Percentiles rank a stretch among this genome's conserved stretches.
Evolutionary conservation across 2,797 vertebrate genomes (phyloP).

Genomic region (Liparis tanakae): DNA sequence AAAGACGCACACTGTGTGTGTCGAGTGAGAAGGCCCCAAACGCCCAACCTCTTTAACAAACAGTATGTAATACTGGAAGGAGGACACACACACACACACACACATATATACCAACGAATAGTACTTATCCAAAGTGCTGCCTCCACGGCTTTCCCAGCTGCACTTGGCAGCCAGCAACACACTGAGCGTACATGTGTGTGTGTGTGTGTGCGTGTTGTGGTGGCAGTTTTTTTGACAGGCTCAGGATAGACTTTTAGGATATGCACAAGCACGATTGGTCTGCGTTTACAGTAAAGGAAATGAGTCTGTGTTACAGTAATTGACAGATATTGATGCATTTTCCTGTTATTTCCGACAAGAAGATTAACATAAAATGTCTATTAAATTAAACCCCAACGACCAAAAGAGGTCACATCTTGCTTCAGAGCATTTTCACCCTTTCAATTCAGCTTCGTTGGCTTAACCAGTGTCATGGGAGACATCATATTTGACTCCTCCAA

Average conservation of each 20-base stretch:
- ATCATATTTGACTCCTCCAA: neutral
- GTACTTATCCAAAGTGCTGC: constrained; percentile 47
- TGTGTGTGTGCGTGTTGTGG: constrained; percentile 14
- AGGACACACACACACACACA: constrained; percentile 6
- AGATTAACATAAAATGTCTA: neutral
- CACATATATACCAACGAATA: constrained; percentile 22
- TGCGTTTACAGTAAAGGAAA: neutral
- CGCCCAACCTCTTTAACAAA: constrained; percentile 32
- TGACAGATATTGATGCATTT: neutral
- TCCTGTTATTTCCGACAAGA: neutral
- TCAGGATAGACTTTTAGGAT: no score
- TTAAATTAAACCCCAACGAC: neutral
- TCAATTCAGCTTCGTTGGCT: neutral
- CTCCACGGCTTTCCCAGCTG: constrained; percentile 16
- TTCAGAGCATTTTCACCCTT: neutral
- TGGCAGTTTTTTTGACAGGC: neutral
- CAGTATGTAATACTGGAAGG: constrained; percentile 8
- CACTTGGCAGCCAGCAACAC: constrained; percentile 27
- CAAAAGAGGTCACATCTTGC: neutral
- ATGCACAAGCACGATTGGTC: neutral
- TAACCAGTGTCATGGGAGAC: neutral
- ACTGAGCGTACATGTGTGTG: constrained; percentile 13
- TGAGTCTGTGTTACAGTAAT: neutral
- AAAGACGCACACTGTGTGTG: neutral
- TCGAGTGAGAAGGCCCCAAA: constrained; percentile 8